Evolutionary conservation across 2,113 vertebrate species (phyloP), one percentile per base, ranked within the genome.

Genomic region (Anguilla rostrata): DNA sequence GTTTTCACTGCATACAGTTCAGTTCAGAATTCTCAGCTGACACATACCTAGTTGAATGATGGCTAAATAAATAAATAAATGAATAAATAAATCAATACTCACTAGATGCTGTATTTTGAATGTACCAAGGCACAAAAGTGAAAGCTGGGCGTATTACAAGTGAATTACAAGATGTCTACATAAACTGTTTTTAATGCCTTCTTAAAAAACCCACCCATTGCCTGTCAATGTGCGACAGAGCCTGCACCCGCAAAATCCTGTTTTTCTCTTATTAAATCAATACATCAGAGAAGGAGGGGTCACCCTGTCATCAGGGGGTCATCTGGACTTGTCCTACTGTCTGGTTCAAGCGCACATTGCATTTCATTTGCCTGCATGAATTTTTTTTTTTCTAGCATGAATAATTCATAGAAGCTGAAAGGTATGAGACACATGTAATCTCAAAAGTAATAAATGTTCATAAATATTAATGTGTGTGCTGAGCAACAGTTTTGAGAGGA

Each of bases 391-490:
- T 8, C 81, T 12, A 22, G 43, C 43, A 49, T 82, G 46, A 82
- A 82, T 82, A 82, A 82, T 82, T 82, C 43, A 82, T 46, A 14
- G 26, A 49, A 49, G 81, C 22, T 82, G 43, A 26, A 16, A 82
- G 81, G 46, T 82, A 49, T 53, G 81, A 82, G 81, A 82, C 81
- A 43, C 26, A 22, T 53, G 81, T 46, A 49, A 49, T 82, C 81
- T 82, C 81, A 15, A 82, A 43, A 43, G 81, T 46, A 53, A 82
- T 82, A 82, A 53, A 82, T 18, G 41, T 53, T 82, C 81, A 82
- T 82, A 29, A 82, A 82, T 82, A 82, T 82, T 82, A 46, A 82
- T 82, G 43, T 46, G 11, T 82, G 26, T 5, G 46, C 22, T 2
- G 18, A 82, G 81, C 43, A 82, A 82, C 22, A 14, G 46, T 12